phyloP scores from a whole-genome alignment of 2,113 vertebrate species.

The Cinclus cinclus region DNA sequence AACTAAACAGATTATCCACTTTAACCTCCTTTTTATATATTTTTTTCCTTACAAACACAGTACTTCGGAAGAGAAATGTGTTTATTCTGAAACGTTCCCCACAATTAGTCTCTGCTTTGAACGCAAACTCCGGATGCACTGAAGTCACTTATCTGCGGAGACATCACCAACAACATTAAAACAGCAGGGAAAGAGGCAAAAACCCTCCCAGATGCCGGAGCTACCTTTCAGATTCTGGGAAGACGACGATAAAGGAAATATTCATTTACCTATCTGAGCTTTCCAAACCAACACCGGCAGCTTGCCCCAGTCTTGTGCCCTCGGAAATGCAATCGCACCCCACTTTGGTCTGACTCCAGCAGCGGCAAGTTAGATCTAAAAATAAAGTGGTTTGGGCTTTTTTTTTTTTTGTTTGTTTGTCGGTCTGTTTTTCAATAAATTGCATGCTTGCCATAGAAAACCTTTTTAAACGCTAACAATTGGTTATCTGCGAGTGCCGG shows the following conservation, averaged over 20 bases:
- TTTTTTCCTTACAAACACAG: neutral
- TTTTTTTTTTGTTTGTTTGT: neutral
- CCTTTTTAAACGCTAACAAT: neutral
- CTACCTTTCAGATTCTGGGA: neutral
- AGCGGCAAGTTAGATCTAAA: neutral
- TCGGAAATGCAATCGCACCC: neutral
- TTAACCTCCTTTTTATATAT: neutral
- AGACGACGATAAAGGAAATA: neutral
- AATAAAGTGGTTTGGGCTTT: neutral
- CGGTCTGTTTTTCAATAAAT: neutral
- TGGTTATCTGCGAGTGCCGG: neutral
- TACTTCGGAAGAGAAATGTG: neutral
- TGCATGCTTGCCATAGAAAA: neutral
- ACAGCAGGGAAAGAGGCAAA: neutral
- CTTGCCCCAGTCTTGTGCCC: neutral
- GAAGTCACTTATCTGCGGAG: neutral
- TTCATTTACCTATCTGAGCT: neutral
- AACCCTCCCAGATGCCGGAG: neutral
- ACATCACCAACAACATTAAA: neutral
- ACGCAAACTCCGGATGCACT: neutral
- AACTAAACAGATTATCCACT: neutral
- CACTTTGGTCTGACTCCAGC: neutral
- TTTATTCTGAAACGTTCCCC: slow-evolving; percentile 25
- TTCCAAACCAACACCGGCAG: neutral
- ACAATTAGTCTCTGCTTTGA: neutral